Conservation (phyloP, 2,888 invertebrate genomes). For the Meteorus cinctellus region DNA sequence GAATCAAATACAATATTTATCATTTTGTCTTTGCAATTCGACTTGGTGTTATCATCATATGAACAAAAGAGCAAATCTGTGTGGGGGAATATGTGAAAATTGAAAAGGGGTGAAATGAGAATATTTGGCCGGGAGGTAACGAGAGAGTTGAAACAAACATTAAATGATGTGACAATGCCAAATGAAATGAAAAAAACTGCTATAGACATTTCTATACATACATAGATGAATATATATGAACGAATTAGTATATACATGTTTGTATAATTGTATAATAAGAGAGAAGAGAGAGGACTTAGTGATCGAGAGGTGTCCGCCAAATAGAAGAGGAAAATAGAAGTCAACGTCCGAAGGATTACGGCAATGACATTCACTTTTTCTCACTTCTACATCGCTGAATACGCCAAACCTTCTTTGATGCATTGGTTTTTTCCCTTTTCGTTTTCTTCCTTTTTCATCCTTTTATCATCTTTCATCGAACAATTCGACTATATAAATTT, state of each 20-base stretch:
- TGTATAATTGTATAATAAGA: not conserved
- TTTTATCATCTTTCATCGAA: slow-evolving; percentile 49
- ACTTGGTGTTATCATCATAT: too few species aligned
- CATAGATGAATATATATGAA: not conserved
- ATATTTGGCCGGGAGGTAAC: not conserved
- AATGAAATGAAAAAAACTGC: not conserved
- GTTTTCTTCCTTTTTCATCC: slow-evolving; percentile 50
- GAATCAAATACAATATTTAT: too few species aligned
- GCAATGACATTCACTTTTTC: slow-evolving; percentile 74
- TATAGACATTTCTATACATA: not conserved
- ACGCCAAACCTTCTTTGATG: slow-evolving; percentile 56
- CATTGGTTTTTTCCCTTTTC: slow-evolving; percentile 55
- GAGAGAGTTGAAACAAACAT: not conserved
- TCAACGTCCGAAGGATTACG: slow-evolving; percentile 73
- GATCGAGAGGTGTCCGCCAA: slow-evolving; percentile 37
- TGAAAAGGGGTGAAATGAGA: slow-evolving; percentile 9
- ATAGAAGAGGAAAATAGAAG: slow-evolving; percentile 61
- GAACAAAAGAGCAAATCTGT: too few species aligned
- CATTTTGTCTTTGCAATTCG: too few species aligned
- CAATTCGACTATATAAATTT: slow-evolving; percentile 13
- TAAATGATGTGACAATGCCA: not conserved
- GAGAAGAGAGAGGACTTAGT: slow-evolving; percentile 50
- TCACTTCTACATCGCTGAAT: slow-evolving; percentile 56
- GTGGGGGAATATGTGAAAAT: too few species aligned
- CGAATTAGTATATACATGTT: not conserved